Percentiles rank a stretch among this genome's conserved stretches.
Evolutionary conservation across 2,888 invertebrate genomes (phyloP).

Genomic region (Epirrhoe tristata): DNA sequence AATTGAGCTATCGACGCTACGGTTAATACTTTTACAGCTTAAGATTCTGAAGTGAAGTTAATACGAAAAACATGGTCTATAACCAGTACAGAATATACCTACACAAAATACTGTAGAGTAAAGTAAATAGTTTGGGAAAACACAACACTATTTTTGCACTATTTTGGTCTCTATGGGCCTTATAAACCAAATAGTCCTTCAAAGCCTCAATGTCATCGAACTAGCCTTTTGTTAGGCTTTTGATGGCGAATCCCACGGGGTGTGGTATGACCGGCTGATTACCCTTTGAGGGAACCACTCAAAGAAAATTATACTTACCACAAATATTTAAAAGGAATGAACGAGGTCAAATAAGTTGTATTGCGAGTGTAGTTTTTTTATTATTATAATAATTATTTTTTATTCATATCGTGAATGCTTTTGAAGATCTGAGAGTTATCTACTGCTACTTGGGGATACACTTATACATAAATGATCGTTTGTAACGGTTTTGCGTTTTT

Average conservation of each 20-base stretch:
- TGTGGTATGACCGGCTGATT: constrained; percentile 26
- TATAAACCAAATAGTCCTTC: constrained; percentile 20
- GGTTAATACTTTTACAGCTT: too few relatives aligned
- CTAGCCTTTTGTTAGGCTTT: constrained; percentile 35
- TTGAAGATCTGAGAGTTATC: too few relatives aligned
- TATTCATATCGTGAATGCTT: too few relatives aligned
- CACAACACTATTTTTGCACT: constrained; percentile 10
- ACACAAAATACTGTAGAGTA: background rate
- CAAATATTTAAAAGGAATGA: background rate
- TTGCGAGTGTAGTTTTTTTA: background rate
- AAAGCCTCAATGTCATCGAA: constrained; percentile 39
- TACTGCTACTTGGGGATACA: too few relatives aligned
- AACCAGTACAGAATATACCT: background rate
- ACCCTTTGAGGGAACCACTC: constrained; percentile 21
- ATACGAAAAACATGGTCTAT: too few relatives aligned
- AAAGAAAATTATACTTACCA: background rate
- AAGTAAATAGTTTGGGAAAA: background rate
- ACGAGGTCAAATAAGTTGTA: constrained; percentile 13
- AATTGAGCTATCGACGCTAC: too few relatives aligned
- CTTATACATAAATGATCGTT: too few relatives aligned
- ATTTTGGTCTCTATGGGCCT: constrained; percentile 32
- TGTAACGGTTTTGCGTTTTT: too few relatives aligned
- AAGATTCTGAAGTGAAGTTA: too few relatives aligned
- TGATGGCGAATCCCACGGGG: constrained; percentile 38
- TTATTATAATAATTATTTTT: too few relatives aligned